Base-by-base conservation (phyloP, 2,888 invertebrate species). In the Chymomyza procnemis region DNA sequence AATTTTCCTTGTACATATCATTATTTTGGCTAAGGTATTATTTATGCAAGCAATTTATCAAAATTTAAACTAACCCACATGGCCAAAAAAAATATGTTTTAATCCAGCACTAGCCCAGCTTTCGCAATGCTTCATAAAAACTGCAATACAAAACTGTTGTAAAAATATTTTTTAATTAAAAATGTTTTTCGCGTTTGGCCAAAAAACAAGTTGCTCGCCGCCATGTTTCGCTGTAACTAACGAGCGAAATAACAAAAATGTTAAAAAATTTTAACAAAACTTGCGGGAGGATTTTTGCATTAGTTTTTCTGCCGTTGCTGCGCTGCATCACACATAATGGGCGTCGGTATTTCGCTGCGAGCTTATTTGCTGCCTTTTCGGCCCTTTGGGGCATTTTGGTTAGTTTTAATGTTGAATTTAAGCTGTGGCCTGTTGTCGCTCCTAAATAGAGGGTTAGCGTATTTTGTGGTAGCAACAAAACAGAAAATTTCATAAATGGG, bases 161-260 rank as follows among this genome's bases (percentile, higher is more conserved):
- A 21, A 54, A 54, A 54, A 54, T 54, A 22, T 18, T 47, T n/a
- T 52, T 61, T 61, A 61, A 61, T 61, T 61, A 61, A 48, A 61
- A 61, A 52, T 50, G 26, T 26, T 61, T 60, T 61, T 3, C 4
- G 34, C 6, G 34, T 16, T n/a, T 41, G 46, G 21, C 34, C 34
- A 12, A 58, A 47, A 21, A 54, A 54, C 54, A 54, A 54, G 54
- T 22, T 48, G 16, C 22, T 60, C 21, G 34, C 14, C 21, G 34
- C 14, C 18, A 50, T 50, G 50, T 50, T 50, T 4, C 34, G 1
- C 12, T 3, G 34, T 41, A 41, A 41, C 34, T 12, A 41, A 9
- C 12, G 12, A 41, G 12, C 9, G 8, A 34, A 9, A 2, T 6
- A 34, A 34, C 9, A 41, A 41, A 41, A 41, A 12, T 41, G 12